Evolutionary conservation across 2,888 invertebrate genomes (phyloP).

Genomic region (Volucella inanis): DNA sequence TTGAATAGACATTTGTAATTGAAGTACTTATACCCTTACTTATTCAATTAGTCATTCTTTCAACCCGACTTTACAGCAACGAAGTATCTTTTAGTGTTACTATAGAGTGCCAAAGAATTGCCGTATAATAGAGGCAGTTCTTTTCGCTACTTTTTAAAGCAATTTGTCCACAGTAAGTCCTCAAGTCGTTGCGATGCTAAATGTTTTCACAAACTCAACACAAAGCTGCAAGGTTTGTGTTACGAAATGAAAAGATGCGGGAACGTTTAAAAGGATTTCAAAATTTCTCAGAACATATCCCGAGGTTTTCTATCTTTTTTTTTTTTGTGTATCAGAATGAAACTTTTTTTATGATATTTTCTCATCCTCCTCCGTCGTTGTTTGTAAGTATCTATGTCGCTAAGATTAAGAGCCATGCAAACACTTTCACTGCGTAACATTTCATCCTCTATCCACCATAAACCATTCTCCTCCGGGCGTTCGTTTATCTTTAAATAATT

Average conservation of each 20-base stretch:
- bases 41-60: too few relatives aligned
- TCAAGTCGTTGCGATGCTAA: constrained; percentile 26
- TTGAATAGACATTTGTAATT: too few relatives aligned
- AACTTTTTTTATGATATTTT: constrained; percentile 10
- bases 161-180: constrained; percentile 37
- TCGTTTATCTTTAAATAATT: constrained; percentile 47
- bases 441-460: background rate
- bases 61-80: too few relatives aligned
- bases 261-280: constrained; percentile 54
- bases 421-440: constrained; percentile 45
- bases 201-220: constrained; percentile 30
- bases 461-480: background rate
- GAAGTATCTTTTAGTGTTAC: constrained; percentile 7
- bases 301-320: constrained; percentile 6
- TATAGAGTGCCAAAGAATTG: background rate
- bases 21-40: too few relatives aligned
- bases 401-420: constrained; percentile 62
- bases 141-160: constrained; percentile 7
- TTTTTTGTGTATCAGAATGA: constrained; percentile 1
- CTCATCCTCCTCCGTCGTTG: background rate
- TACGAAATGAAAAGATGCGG: constrained; percentile 1
- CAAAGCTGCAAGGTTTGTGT: constrained; percentile 5
- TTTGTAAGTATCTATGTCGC: constrained; percentile 41
- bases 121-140: background rate
- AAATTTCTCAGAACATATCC: constrained; percentile 46